phyloP scores from a whole-genome alignment of 2,113 vertebrate genomes.

The Tiliqua scincoides region DNA sequence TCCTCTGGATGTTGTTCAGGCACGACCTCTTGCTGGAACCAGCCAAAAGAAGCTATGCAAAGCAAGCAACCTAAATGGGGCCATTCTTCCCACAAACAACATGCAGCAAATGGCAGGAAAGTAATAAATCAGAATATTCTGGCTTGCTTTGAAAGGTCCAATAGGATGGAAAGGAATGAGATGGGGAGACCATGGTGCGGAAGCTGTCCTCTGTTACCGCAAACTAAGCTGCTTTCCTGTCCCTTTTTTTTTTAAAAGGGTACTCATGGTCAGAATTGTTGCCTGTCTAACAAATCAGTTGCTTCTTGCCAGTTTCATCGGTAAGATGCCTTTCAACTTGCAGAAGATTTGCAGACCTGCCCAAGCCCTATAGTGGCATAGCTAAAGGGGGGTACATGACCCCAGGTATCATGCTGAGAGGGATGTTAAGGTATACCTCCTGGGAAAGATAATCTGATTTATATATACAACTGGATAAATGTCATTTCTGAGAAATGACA shows the following conservation, averaged over 20 bases:
- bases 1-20: neutral
- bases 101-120: neutral
- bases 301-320: no score
- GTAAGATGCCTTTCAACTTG: neutral
- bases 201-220: no score
- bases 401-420: no score
- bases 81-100: neutral
- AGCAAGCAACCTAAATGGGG: constrained; percentile 1
- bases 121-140: neutral
- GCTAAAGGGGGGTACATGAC: no score
- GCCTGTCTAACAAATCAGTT: neutral
- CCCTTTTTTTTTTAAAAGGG: neutral
- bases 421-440: no score
- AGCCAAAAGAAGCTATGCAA: neutral
- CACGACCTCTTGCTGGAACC: neutral
- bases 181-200: neutral
- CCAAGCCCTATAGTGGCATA: neutral
- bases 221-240: neutral
- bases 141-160: neutral
- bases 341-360: neutral
- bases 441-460: neutral
- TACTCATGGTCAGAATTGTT: neutral
- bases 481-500: no score
- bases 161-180: neutral
- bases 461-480: neutral